Base-by-base conservation (phyloP, 2,797 vertebrate genomes). In the Hipposideros larvatus region DNA sequence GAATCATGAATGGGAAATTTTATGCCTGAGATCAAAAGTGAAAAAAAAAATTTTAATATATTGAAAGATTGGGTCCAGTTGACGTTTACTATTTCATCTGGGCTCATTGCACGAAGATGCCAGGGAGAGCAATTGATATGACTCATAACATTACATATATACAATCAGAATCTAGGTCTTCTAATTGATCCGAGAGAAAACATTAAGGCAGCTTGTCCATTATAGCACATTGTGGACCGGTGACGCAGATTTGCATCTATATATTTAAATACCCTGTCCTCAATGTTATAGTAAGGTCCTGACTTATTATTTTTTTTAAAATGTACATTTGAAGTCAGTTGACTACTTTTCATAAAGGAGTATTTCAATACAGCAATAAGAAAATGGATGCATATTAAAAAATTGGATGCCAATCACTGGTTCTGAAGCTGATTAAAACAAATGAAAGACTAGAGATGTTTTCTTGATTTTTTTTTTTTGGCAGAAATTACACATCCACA, bases 381-480 rank as follows among this genome's bases (percentile, higher is more conserved):
- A 96, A 83, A 97, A 88, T 90, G 68, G 5, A 2, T 0, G 0
- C 46, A 66, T 65, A 37, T 96, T 46, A 95, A 94, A 94, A 88
- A 95, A 85, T 75, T 94, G 71, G 82, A 61, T 97, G 96, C 82
- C 95, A 96, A 73, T 95, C 94, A 55, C 91, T 97, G 79, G 95
- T 84, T 95, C 95, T 98, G 97, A 96, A 96, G 89, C 97, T 94
- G 97, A 97, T 97, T 97, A 97, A 98, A 97, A 97, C 63, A 96
- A 98, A 98, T 97, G 74, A 97, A 74, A 96, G 97, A 94, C 63
- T 98, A 95, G 93, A 94, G 97, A 93, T 91, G 37, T 96, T 95
- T 96, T 86, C 85, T 90, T 93, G 19, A 84, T 61, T 19, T 51
- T 95, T 91, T 46, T 48, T 96, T 80, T 87, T 98, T 98, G 97